phyloP scores from a whole-genome alignment of 2,797 vertebrate genomes.

The Acrossocheilus fasciatus region DNA sequence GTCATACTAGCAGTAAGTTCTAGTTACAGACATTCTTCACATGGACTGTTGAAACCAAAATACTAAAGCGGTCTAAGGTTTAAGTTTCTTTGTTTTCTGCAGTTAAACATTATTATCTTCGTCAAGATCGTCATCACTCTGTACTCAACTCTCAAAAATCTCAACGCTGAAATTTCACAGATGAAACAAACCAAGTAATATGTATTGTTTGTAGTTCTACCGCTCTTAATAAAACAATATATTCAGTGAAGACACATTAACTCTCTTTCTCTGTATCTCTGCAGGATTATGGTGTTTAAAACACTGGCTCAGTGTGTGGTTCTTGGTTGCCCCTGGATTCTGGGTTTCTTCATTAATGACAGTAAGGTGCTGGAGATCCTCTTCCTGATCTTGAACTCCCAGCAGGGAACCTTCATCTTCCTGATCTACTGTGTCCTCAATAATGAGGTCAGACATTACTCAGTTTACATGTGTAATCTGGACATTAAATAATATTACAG shows the following conservation, averaged over 20 bases:
- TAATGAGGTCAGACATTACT: conserved; percentile 68
- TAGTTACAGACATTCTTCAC: not conserved
- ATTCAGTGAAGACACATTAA: not conserved
- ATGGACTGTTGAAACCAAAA: not conserved
- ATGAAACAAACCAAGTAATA: conserved; percentile 27
- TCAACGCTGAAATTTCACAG: conserved; percentile 23
- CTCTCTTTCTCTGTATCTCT: not conserved
- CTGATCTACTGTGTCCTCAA: conserved; percentile 77
- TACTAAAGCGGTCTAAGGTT: not conserved
- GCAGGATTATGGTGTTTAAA: conserved; percentile 73
- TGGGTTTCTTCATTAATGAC: not conserved
- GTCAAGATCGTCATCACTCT: not conserved
- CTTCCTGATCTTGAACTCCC: not conserved
- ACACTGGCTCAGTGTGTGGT: conserved; percentile 75
- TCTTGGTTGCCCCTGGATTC: conserved; percentile 42
- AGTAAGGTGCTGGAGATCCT: not conserved
- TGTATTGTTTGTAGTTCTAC: too few relatives aligned
- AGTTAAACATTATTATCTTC: conserved; percentile 21
- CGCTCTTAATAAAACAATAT: not conserved
- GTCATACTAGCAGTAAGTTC: conserved; percentile 66
- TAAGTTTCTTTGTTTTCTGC: not conserved
- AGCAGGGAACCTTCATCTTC: conserved; percentile 57
- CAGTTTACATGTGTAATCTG: not conserved
- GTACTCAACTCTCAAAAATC: not conserved
- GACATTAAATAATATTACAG: not conserved